These are phyloP conservation scores for Capitulum mitella DNA, from an alignment of 2,888 invertebrate species.

Conservation along the genomic window DNA sequence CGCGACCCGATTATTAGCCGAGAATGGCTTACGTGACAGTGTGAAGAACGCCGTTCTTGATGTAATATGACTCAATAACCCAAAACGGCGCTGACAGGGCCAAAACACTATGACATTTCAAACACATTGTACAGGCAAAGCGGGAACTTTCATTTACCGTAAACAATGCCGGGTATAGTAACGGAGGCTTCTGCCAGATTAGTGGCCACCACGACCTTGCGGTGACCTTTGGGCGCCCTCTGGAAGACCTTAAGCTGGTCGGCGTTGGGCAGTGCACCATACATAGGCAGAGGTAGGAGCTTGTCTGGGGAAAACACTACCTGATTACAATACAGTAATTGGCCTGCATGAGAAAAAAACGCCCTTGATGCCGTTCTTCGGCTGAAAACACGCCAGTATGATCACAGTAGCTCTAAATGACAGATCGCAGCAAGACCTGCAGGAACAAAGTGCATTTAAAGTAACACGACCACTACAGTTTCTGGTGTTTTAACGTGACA, in stretches of 20 bases:
- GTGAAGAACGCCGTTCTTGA: constrained; percentile 27
- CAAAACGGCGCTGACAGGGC: neutral
- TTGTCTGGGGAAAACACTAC: constrained; percentile 86
- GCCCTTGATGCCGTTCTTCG: no score
- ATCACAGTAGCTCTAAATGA: no score
- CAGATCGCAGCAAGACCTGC: no score
- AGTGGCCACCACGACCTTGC: constrained; percentile 88
- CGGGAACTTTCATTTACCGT: constrained; percentile 53
- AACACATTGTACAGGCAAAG: neutral
- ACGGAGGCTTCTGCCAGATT: constrained; percentile 96
- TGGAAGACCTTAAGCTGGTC: constrained; percentile 81
- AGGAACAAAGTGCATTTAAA: no score
- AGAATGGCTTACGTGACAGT: neutral
- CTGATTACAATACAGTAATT: no score
- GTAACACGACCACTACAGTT: no score
- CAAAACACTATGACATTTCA: neutral
- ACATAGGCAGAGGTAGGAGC: constrained; percentile 75
- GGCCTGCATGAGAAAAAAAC: no score
- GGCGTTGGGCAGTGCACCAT: constrained; percentile 76
- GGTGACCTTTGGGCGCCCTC: constrained; percentile 56
- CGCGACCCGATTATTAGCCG: no score
- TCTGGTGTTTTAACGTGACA: no score
- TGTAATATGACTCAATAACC: neutral
- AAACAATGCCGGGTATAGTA: constrained; percentile 85
- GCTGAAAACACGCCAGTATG: no score